Evolutionary conservation across 2,113 vertebrate species (phyloP), one percentile per base, ranked within the genome.

Genomic region (Hiodon tergisus): DNA sequence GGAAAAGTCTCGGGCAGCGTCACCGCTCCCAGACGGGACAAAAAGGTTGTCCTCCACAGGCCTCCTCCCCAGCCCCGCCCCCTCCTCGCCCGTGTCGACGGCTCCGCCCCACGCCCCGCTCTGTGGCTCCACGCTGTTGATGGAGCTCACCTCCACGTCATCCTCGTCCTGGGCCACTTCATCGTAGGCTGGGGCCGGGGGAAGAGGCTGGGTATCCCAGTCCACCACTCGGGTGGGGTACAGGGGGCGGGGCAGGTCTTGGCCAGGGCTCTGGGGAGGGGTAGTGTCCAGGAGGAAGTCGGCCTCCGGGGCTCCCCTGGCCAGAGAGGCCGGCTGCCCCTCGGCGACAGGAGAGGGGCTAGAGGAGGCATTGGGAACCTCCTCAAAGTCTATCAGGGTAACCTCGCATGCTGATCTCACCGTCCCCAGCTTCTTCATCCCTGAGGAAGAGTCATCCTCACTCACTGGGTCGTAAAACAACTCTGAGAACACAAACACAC

Each of bases 361-460:
- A 4, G 90, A 81, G 0, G 93, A 90, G 58, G 90, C 85, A 1
- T 93, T 91, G 83, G 89, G 91, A 77, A 98, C 96, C 3, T 98
- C 95, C 0, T 88, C 94, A 0, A 99, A 98, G 87, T 99, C 97
- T 0, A 99, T 99, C 72, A 99, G 94, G 0, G 96, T 94, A 79
- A 97, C 93, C 78, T 97, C 95, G 0, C 89, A 71, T 75, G 76
- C 0, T 48, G 61, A 14, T 74, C 2, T 82, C 66, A 60, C 79
- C 6, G 1, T 59, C 80, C 54, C 84, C 47, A 94, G 89, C 74
- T 91, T 93, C 85, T 92, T 94, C 77, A 94, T 83, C 58, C 93
- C 91, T 0, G 89, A 82, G 0, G 90, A 84, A 4, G 88, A 83
- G 4, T 93, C 91, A 2, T 96, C 94, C 8, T 96, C 95, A 2